Base-by-base conservation (phyloP, 2,888 invertebrate species). In the Aleiodes leptofemur region DNA sequence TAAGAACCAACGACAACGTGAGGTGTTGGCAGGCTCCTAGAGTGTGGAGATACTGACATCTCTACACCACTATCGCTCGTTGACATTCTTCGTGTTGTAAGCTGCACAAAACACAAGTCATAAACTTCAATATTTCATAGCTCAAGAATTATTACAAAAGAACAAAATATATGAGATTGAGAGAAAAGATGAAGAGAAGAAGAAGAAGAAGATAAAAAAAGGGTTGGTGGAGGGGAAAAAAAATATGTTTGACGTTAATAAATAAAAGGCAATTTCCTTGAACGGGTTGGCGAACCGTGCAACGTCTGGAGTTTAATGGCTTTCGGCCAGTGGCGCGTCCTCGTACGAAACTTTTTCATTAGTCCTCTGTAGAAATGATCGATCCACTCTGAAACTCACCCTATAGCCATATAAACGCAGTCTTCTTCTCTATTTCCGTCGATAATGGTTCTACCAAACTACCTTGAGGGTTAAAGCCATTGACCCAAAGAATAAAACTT, bases 61-160 rank as follows among this genome's bases (percentile, higher is more conserved):
- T 92, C 92, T 82, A 91, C 90, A 57, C 90, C 91, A 80, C 90
- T 90, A 82, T 92, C 92, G 81, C 91, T 91, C 81, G 90, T 89
- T 78, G 91, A 93, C 91, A 90, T 89, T 79, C 92, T 90, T 83
- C 90, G 89, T 81, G 91, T 91, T 84, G 90, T 90, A 81, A 88
- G 87, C 89, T 88, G 82, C n/a, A 81, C n/a, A 79, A 77, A 72
- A 38, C 11, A 38, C 0, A 43, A 43, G 43, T 1, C 8, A 43
- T 43, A 43, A 43, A 43, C 43, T 38, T 57, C 9, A 57, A 43
- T 56, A 38, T 48, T 57, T 57, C 43, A 70, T 70, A 0, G 8
- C 38, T 51, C 43, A 66, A 34, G 23, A 29, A 57, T 11, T 34
- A 38, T 50, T n/a, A 53, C 16, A 68, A 66, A 23, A 29, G 34